Base-by-base conservation (phyloP, 2,888 invertebrate genomes). In the Ophion slaviceki region DNA sequence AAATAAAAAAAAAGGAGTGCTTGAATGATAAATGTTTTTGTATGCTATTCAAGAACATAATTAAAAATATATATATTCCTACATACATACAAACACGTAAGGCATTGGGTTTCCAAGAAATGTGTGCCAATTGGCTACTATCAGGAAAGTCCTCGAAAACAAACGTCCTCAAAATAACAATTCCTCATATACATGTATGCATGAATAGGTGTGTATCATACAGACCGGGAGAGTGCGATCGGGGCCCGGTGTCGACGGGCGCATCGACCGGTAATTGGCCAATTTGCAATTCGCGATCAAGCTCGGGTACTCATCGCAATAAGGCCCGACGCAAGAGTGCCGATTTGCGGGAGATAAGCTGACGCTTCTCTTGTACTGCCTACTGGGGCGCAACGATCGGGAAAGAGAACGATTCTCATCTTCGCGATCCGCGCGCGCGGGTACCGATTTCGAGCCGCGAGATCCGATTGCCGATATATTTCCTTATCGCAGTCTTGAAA, bases 221-320 rank as follows among this genome's bases (percentile, higher is more conserved):
- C n/a, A 24, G 8, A 36, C 36, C 7, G 17, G 36, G 59, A 70
- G 24, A 70, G 67, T 24, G 61, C 71, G 61, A 62, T 72, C 71
- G 61, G 82, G 74, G 80, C 81, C 76, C 82, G 87, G 87, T 86
- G 87, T 85, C 81, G 87, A 84, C 86, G 84, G 79, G 87, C 88
- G 86, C 84, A 87, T 87, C 85, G 87, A 87, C 87, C 86, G 81
- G 88, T 89, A 89, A 89, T 89, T 89, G 89, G 88, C 86, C 89
- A 89, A 89, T 89, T 89, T 89, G 89, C 89, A 87, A 89, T 89
- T 88, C 87, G 77, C 85, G 87, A 84, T 84, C 87, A 57, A 76
- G 87, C 85, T 86, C 84, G 83, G 75, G 64, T 78, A 70, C 74
- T 72, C 59, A 76, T 71, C 64, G 71, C 47, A n/a, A 20, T 75